Evolutionary conservation across 1,140 invertebrate genomes (phyloP).

Genomic region (Atta colombica): DNA sequence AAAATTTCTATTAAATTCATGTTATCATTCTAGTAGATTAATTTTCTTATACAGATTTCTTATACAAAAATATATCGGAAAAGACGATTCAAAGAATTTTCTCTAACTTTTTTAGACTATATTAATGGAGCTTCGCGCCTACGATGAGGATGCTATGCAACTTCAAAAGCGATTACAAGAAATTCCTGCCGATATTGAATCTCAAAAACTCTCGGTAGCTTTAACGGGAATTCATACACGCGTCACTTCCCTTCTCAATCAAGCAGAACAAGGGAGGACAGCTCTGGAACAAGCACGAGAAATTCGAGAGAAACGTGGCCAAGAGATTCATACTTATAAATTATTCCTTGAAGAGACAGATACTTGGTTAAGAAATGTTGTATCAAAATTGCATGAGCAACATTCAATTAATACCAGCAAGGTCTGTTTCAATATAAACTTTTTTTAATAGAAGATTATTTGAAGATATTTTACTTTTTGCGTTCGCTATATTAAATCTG

Average conservation of each 20-base stretch:
- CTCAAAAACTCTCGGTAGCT: slow-evolving; percentile 85
- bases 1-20: not conserved
- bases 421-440: slow-evolving; percentile 52
- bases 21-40: not conserved
- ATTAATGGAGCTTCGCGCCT: slow-evolving; percentile 87
- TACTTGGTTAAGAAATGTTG: slow-evolving; percentile 86
- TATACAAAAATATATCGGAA: not conserved
- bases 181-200: slow-evolving; percentile 86
- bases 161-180: slow-evolving; percentile 87
- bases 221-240: slow-evolving; percentile 86
- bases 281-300: slow-evolving; percentile 88
- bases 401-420: slow-evolving; percentile 50
- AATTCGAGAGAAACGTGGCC: slow-evolving; percentile 86
- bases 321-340: slow-evolving; percentile 88
- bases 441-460: not conserved
- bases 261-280: slow-evolving; percentile 88
- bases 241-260: slow-evolving; percentile 87
- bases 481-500: not conserved
- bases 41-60: not conserved
- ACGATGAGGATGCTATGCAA: slow-evolving; percentile 87
- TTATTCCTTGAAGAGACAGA: slow-evolving; percentile 89
- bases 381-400: slow-evolving; percentile 74
- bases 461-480: not conserved
- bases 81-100: not conserved
- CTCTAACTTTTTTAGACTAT: slow-evolving; percentile 85